phyloP scores from a whole-genome alignment of 2,888 invertebrate species.

The Panzeria rudis region DNA sequence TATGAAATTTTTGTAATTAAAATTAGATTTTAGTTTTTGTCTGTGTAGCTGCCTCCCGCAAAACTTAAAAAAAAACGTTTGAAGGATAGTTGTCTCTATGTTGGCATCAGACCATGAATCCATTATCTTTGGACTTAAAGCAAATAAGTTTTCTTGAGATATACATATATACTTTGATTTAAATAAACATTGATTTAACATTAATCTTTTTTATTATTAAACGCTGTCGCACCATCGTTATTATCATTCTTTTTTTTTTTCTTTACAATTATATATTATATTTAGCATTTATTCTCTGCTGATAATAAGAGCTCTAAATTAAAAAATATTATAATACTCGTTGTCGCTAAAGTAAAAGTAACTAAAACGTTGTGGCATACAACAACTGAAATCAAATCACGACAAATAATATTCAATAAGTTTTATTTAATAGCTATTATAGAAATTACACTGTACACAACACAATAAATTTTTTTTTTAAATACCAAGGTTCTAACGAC shows the following conservation, averaged over 20 bases:
- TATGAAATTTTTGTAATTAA: too few relatives aligned
- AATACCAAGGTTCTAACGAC: too few relatives aligned
- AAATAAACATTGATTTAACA: conserved; percentile 38
- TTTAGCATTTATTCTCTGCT: not conserved
- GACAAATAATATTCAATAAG: not conserved
- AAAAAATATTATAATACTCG: not conserved
- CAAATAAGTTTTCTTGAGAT: not conserved
- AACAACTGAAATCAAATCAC: conserved; percentile 28
- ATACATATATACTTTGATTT: not conserved
- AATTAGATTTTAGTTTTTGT: too few relatives aligned
- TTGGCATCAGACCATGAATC: not conserved
- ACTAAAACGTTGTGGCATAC: conserved; percentile 20
- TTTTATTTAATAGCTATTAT: not conserved
- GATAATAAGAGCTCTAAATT: not conserved
- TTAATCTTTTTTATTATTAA: conserved; percentile 2
- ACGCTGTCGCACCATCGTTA: conserved; percentile 2
- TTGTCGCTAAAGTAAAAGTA: not conserved
- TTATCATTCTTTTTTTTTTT: not conserved
- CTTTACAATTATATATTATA: conserved; percentile 1
- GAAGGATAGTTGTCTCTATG: not conserved
- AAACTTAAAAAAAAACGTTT: not conserved
- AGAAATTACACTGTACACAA: not conserved
- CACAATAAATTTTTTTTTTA: too few relatives aligned
- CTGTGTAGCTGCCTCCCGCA: too few relatives aligned
- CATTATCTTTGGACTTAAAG: too few relatives aligned